Evolutionary conservation across 2,113 vertebrate genomes (phyloP).

Genomic region (Megalops atlanticus): DNA sequence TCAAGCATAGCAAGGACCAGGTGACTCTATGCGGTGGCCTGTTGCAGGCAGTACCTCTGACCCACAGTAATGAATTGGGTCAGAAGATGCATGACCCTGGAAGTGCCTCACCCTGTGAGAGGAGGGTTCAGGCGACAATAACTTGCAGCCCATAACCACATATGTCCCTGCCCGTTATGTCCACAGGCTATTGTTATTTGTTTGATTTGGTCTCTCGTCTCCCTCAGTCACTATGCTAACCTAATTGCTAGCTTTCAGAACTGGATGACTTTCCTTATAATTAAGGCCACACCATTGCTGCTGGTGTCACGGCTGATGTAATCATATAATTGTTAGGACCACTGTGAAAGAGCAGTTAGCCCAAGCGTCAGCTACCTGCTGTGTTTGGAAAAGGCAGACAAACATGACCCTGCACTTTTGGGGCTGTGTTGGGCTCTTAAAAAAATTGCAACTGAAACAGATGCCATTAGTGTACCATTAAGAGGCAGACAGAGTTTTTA

Average conservation of each 20-base stretch:
- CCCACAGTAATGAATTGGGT: slow-evolving; percentile 2
- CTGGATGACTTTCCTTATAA: neutral
- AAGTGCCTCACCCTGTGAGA: neutral
- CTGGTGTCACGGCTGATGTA: neutral
- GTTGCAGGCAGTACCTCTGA: neutral
- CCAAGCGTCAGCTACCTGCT: neutral
- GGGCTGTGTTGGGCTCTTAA: neutral
- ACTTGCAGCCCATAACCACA: no score
- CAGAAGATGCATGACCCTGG: neutral
- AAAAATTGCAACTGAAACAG: neutral
- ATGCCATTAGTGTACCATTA: slow-evolving; percentile 7
- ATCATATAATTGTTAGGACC: neutral
- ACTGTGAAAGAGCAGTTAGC: neutral
- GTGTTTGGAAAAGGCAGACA: neutral
- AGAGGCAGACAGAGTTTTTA: neutral
- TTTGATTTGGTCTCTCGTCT: neutral
- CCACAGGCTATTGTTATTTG: neutral
- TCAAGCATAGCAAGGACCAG: neutral
- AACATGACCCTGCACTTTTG: neutral
- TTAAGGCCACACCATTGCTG: neutral
- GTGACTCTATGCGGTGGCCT: neutral
- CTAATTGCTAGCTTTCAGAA: neutral
- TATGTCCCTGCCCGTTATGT: neutral
- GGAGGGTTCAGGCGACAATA: no score
- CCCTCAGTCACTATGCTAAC: neutral